These are phyloP conservation scores for Neogobius melanostomus DNA, from an alignment of 2,113 vertebrate species.

Conservation along the genomic window DNA sequence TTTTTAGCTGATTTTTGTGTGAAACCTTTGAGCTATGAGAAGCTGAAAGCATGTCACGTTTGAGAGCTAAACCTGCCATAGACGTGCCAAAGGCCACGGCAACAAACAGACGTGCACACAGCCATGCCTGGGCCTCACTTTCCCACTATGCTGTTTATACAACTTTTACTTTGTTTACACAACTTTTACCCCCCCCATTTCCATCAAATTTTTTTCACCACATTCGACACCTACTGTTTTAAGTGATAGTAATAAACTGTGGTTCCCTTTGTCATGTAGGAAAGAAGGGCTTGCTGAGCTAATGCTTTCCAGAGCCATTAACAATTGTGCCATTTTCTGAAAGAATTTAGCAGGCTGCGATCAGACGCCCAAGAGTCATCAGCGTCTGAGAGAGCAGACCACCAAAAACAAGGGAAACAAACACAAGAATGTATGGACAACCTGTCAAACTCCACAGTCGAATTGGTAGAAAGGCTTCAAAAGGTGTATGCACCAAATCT, in stretches of 20 bases:
- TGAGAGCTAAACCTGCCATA: slow-evolving; percentile 36
- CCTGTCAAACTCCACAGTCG: background rate
- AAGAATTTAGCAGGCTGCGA: slow-evolving; percentile 27
- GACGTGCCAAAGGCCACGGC: slow-evolving; percentile 45
- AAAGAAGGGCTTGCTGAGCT: slow-evolving; percentile 1
- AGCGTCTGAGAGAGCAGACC: slow-evolving; percentile 10
- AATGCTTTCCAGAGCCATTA: slow-evolving; percentile 59
- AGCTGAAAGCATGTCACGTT: slow-evolving; percentile 22
- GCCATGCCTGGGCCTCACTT: slow-evolving; percentile 11
- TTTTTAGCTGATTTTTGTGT: no score
- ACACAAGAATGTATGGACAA: slow-evolving; percentile 3
- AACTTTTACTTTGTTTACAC: slow-evolving; percentile 38
- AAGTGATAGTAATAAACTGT: slow-evolving; percentile 55
- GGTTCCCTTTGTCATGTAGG: slow-evolving; percentile 14
- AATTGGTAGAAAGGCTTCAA: no score
- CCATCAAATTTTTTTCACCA: no score
- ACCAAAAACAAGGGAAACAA: slow-evolving; percentile 14
- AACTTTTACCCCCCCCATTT: background rate
- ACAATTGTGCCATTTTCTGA: slow-evolving; percentile 30
- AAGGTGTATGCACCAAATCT: no score
- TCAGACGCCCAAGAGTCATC: slow-evolving; percentile 34
- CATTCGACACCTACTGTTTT: slow-evolving; percentile 68
- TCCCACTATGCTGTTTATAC: slow-evolving; percentile 60
- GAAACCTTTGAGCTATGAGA: background rate
- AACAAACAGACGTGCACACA: slow-evolving; percentile 50